Base-by-base conservation (phyloP, 2,113 vertebrate species). In the Engystomops pustulosus region DNA sequence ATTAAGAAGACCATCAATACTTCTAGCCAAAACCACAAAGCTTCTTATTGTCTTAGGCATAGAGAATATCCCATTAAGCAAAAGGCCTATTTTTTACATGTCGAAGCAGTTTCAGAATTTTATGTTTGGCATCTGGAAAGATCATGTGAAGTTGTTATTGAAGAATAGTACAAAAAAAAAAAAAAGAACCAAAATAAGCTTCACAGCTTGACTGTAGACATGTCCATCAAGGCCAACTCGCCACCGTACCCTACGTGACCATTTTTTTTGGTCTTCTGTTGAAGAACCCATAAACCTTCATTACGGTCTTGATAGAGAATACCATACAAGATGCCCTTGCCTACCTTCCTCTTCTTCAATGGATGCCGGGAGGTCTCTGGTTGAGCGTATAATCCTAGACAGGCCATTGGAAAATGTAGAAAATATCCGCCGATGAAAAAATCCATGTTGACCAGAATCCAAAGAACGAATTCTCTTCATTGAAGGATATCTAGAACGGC, bases 361-460 rank as follows among this genome's bases (percentile, higher is more conserved):
- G 87, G 88, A 80, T n/a, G 86, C 85, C 11, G 36, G 77, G 88
- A 86, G 75, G 90, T 92, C 41, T 87, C 90, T 89, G 87, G 93
- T 55, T 87, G 87, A 86, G 34, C 27, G 89, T 79, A 88, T 82
- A 9, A 93, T 91, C 86, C 89, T 91, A 51, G 91, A 89, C 7
- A 94, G 88, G 83, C 93, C 89, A 51, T 76, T 92, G 0, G 93
- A 93, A 83, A 94, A 87, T 15, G 93, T 92, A 68, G 93, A 92
- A 80, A 94, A 91, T 53, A 94, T 60, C 51, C 88, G 90, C 18
- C 84, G 86, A 86, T 84, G 78, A 81, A 92, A 90, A 72, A 88
- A 78, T 44, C 88, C 86, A 45, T 91, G 91, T 51, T 90, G 90
- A 1, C 87, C 88, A 0, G 88, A 30, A 18, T 89, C 88, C 86